These are phyloP conservation scores for Eupithecia dodoneata DNA, from an alignment of 2,888 invertebrate genomes.

Conservation along the genomic window DNA sequence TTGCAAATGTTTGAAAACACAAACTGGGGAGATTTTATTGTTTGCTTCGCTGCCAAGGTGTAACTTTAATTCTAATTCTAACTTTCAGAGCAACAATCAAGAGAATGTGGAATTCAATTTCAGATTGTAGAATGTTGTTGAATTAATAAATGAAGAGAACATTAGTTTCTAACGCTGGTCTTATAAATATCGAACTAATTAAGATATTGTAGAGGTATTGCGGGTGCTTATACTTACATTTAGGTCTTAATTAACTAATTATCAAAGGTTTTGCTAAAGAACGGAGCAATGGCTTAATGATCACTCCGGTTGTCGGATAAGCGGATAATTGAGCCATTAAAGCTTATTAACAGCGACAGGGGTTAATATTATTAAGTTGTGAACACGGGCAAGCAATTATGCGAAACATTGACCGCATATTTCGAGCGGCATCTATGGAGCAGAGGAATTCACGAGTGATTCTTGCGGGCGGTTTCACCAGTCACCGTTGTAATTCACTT, in stretches of 20 bases:
- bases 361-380: constrained; percentile 32
- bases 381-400: constrained; percentile 30
- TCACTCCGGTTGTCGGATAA: constrained; percentile 18
- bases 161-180: neutral
- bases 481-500: constrained; percentile 63
- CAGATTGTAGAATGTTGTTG: neutral
- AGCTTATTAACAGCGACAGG: constrained; percentile 27
- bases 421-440: constrained; percentile 42
- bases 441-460: constrained; percentile 48
- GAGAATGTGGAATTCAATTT: neutral
- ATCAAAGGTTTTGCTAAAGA: constrained; percentile 7
- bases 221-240: neutral
- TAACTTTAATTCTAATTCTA: constrained; percentile 22
- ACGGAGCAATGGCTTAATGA: constrained; percentile 19
- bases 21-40: constrained; percentile 28
- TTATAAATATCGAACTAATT: neutral
- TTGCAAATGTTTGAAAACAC: constrained; percentile 39
- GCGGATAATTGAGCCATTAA: constrained; percentile 22
- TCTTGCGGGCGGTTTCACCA: constrained; percentile 50
- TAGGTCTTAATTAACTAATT: neutral
- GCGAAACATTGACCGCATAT: constrained; percentile 32
- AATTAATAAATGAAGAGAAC: neutral
- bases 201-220: neutral
- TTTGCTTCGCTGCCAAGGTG: constrained; percentile 20
- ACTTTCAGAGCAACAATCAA: constrained; percentile 17